Conservation (phyloP, 2,113 vertebrate genomes). For the Melospiza georgiana region DNA sequence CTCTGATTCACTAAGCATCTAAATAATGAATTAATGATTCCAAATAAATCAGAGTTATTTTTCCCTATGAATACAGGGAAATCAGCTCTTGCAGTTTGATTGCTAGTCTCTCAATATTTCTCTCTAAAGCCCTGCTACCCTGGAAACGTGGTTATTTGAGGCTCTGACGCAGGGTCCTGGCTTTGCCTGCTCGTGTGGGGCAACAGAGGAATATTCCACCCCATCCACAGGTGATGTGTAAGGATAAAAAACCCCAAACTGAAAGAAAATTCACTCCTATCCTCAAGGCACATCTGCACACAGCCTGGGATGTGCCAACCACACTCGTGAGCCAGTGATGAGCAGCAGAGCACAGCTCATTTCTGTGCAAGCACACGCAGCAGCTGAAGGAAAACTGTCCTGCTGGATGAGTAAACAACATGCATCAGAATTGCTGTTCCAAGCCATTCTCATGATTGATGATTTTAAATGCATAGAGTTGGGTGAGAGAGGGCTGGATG, state of each 20-base stretch:
- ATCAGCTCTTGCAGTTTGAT: neutral
- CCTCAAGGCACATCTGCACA: neutral
- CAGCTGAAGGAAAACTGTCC: neutral
- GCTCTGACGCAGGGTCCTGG: neutral
- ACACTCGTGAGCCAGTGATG: rapidly evolving
- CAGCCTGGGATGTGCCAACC: neutral
- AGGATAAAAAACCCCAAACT: neutral
- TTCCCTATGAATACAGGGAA: neutral
- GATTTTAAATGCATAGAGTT: neutral
- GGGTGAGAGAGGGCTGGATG: neutral
- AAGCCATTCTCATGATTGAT: neutral
- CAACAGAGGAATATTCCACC: neutral
- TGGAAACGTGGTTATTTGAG: neutral
- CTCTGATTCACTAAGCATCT: constrained; percentile 4
- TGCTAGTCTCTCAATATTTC: neutral
- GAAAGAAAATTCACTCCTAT: neutral
- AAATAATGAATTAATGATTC: constrained; percentile 31
- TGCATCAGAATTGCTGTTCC: neutral
- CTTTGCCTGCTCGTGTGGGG: neutral
- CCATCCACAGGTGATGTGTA: neutral
- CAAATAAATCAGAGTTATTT: constrained; percentile 19
- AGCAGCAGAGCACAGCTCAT: neutral
- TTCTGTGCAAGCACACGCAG: neutral
- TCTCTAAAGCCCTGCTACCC: neutral
- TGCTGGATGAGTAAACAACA: neutral